Evolutionary conservation across 2,797 vertebrate species (phyloP), one percentile per base, ranked within the genome.

Genomic region (Sebastes steindachneri): DNA sequence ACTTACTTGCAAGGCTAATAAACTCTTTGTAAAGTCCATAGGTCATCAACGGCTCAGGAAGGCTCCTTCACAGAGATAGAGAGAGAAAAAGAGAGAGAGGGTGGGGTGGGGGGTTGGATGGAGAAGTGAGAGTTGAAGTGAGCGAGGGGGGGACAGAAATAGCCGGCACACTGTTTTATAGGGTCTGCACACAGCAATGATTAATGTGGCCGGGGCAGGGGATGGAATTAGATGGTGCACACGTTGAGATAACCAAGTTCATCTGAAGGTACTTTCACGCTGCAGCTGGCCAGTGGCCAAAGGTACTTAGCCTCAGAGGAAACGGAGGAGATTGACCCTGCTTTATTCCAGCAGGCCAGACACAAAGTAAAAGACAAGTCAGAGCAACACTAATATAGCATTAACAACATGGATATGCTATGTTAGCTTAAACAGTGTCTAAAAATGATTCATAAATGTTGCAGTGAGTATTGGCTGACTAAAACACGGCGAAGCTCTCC

Each of bases 11-110:
- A 81, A 95, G 97, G 91, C 96, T 72, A 88, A 99, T 99, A 95
- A 99, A 99, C 81, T 99, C 97, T 94, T 97, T 97, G 58, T 98
- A 98, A 89, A 99, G 95, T 86, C 96, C 97, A 1, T 99, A 98
- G 51, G 98, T 99, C 98, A 99, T 99, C 91, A 99, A 91, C 1
- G 98, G 98, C 88, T 99, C 98, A 54, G 98, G 97, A 90, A 99
- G 97, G 92, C 97, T 99, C 95, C 98, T 99, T 91, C 35, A 95
- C 63, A 89, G 65, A 91, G 83, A 92, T 33, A 58, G 62, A 9
- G 62, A 79, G 68, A 78, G 54, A 62, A 64, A 75, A 48, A 65
- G 72, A 82, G 71, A 73, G 25, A 14, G 35, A 53, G 9, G 72
- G 48, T 33, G 64, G 68, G 64, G 63, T 29, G 35, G 51, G 66